Percentiles rank a stretch among this genome's conserved stretches.
These are phyloP conservation scores for Esox niger DNA, from an alignment of 2,113 vertebrate genomes.

Conservation along the genomic window DNA sequence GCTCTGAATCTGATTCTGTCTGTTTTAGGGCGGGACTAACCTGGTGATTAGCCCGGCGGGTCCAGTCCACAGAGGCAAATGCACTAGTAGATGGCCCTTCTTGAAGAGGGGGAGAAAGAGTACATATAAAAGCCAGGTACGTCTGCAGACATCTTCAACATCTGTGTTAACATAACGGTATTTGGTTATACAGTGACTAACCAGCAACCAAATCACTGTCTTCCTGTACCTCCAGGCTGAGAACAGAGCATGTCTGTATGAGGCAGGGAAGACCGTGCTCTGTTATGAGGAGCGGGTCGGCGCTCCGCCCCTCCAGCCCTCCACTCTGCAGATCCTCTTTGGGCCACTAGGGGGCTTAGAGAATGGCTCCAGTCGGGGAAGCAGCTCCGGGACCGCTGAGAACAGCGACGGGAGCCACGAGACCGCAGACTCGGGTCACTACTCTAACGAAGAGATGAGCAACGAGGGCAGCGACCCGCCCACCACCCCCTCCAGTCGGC, in stretches of 20 bases:
- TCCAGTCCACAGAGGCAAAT: constrained; percentile 67
- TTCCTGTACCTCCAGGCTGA: constrained; percentile 59
- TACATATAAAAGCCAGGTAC: constrained; percentile 76
- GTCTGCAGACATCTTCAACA: not conserved
- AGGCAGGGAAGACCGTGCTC: constrained; percentile 73
- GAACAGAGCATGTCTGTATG: constrained; percentile 76
- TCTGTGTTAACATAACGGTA: not conserved
- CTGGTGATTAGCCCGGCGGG: constrained; percentile 79
- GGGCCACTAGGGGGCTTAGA: constrained; percentile 67
- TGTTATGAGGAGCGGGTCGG: constrained; percentile 62
- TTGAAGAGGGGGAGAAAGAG: constrained; percentile 64
- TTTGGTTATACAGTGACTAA: not conserved
- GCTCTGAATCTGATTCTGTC: not conserved
- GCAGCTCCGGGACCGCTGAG: constrained; percentile 25
- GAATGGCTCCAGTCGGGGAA: constrained; percentile 42
- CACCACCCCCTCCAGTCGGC: constrained; percentile 27
- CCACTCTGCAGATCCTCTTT: constrained; percentile 65
- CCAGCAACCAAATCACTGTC: not conserved
- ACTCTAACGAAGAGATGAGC: constrained; percentile 86
- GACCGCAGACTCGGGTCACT: constrained; percentile 89
- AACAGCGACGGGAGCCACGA: constrained; percentile 88
- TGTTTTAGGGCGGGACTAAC: constrained; percentile 78
- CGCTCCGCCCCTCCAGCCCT: constrained; percentile 53
- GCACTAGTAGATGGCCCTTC: constrained; percentile 74
- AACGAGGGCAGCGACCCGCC: constrained; percentile 73